phyloP scores from a whole-genome alignment of 2,888 invertebrate species.

The Eremobia ochroleuca region DNA sequence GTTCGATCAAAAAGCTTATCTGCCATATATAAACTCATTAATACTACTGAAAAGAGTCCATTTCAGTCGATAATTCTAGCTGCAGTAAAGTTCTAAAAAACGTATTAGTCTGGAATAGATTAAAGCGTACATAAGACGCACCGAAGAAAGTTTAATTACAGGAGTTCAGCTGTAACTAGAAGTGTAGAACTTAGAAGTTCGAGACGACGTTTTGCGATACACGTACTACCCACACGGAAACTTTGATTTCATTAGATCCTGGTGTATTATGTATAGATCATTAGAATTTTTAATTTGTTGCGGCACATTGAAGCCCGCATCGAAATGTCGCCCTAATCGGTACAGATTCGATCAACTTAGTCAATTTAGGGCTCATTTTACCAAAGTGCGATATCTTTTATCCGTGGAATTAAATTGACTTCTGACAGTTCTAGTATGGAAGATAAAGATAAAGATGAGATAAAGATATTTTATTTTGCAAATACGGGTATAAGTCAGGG shows the following conservation, averaged over 20 bases:
- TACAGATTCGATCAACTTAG: neutral
- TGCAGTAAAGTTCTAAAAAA: constrained; percentile 38
- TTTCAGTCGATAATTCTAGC: constrained; percentile 15
- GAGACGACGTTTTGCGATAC: constrained; percentile 52
- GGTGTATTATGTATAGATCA: constrained; percentile 1
- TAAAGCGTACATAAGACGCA: constrained; percentile 49
- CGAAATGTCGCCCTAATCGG: neutral
- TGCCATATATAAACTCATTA: neutral
- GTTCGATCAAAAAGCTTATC: neutral
- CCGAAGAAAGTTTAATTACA: constrained; percentile 63
- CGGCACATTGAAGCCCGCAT: neutral
- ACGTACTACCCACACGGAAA: constrained; percentile 37
- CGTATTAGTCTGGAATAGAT: constrained; percentile 37
- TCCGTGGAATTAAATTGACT: no score
- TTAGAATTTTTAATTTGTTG: neutral
- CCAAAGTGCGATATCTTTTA: no score
- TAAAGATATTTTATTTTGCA: no score
- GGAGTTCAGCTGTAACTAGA: constrained; percentile 53
- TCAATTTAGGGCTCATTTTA: no score
- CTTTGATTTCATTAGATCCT: constrained; percentile 53
- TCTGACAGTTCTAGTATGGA: no score
- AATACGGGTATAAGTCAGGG: no score
- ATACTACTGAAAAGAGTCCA: neutral
- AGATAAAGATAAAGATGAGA: no score
- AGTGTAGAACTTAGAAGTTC: constrained; percentile 55